These are phyloP conservation scores for Hirtodrosophila duncani DNA, from an alignment of 2,888 invertebrate species.

Conservation along the genomic window DNA sequence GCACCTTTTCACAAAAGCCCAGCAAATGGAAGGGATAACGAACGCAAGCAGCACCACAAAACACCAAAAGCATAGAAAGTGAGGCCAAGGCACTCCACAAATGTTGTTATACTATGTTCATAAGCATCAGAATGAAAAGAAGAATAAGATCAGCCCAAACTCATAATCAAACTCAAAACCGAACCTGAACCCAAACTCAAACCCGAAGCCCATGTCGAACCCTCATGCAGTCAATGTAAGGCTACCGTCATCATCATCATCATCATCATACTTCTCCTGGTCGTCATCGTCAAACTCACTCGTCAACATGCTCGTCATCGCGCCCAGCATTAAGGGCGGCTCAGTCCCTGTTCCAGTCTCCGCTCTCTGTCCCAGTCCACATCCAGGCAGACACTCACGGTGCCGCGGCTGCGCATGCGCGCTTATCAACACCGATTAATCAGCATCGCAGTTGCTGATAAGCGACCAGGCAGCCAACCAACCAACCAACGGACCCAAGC, in stretches of 20 bases:
- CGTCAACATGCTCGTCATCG: slow-evolving; percentile 47
- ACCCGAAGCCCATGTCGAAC: too few relatives aligned
- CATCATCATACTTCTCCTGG: slow-evolving; percentile 36
- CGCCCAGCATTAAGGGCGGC: slow-evolving; percentile 20
- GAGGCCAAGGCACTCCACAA: slow-evolving; percentile 16
- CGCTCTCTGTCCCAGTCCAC: slow-evolving; percentile 24
- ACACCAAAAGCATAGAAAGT: slow-evolving; percentile 47
- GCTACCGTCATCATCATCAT: slow-evolving; percentile 69
- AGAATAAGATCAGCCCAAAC: too few relatives aligned
- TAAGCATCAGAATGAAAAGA: not conserved
- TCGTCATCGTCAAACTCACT: slow-evolving; percentile 44
- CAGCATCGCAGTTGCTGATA: slow-evolving; percentile 73
- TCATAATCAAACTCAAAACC: too few relatives aligned
- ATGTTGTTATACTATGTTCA: too few relatives aligned
- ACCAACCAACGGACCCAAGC: slow-evolving; percentile 10
- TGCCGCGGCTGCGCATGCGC: slow-evolving; percentile 15
- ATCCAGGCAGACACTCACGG: slow-evolving; percentile 13
- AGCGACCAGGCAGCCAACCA: slow-evolving; percentile 51
- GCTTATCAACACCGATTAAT: slow-evolving; percentile 74
- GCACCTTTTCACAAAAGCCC: slow-evolving; percentile 56
- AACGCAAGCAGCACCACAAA: slow-evolving; percentile 19
- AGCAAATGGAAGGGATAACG: slow-evolving; percentile 39
- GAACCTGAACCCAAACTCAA: too few relatives aligned
- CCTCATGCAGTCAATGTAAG: slow-evolving; percentile 58
- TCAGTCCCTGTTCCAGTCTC: slow-evolving; percentile 10